phyloP scores from a whole-genome alignment of 2,888 invertebrate species.

The Lycocerus yunnanus region DNA sequence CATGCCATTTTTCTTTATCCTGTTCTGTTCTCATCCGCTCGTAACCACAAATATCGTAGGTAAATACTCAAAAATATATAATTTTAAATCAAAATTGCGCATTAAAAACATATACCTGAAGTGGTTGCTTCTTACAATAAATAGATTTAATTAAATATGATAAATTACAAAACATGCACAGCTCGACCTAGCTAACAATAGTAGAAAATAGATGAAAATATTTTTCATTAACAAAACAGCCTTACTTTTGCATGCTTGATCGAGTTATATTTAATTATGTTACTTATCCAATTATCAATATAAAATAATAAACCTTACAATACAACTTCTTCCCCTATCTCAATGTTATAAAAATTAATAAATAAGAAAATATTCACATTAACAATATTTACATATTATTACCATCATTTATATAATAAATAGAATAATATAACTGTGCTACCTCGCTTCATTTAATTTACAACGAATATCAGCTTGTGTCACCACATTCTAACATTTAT shows the following conservation, averaged over 20 bases:
- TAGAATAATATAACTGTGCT: not conserved
- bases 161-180: not conserved
- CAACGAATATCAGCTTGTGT: too few species aligned
- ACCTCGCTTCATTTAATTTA: not conserved
- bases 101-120: not conserved
- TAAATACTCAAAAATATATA: not conserved
- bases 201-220: not conserved
- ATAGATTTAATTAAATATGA: not conserved
- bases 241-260: not conserved
- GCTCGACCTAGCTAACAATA: not conserved
- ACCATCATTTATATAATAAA: not conserved
- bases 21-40: too few species aligned
- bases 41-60: too few species aligned
- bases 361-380: not conserved
- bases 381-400: not conserved
- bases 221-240: not conserved
- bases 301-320: not conserved
- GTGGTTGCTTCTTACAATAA: too few species aligned
- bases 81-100: not conserved
- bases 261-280: not conserved
- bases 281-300: not conserved
- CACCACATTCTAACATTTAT: slow-evolving; percentile 55
- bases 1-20: too few species aligned
- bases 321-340: not conserved
- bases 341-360: not conserved